Conservation (phyloP, 2,888 invertebrate species). For the Lutraria lutraria region DNA sequence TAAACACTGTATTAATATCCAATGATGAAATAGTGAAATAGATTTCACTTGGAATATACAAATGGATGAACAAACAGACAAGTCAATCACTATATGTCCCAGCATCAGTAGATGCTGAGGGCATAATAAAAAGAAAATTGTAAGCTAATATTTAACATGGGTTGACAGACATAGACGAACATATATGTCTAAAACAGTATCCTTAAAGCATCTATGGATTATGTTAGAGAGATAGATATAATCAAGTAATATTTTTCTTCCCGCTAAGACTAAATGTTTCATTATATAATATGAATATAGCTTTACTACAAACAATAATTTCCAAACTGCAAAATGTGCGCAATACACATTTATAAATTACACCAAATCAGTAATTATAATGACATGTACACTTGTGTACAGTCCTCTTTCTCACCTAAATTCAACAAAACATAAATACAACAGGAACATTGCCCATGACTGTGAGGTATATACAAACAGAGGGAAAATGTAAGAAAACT, state of each 20-base stretch:
- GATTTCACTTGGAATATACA: too few relatives aligned
- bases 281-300: not conserved
- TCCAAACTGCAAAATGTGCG: not conserved
- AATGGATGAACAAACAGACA: too few relatives aligned
- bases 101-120: too few relatives aligned
- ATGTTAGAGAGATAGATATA: not conserved
- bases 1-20: too few relatives aligned
- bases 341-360: too few relatives aligned
- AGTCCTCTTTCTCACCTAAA: too few relatives aligned
- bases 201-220: not conserved
- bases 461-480: not conserved
- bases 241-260: conserved; percentile 42
- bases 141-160: not conserved
- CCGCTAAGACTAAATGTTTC: conserved; percentile 29
- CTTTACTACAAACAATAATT: not conserved
- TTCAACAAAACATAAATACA: too few relatives aligned
- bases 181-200: conserved; percentile 10
- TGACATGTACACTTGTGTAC: too few relatives aligned
- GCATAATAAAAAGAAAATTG: not conserved
- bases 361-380: too few relatives aligned
- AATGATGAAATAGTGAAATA: too few relatives aligned
- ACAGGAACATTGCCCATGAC: too few relatives aligned
- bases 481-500: not conserved
- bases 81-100: too few relatives aligned
- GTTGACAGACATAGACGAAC: not conserved